Base-by-base conservation (phyloP, 2,888 invertebrate species). In the Drosophila acutilabella region DNA sequence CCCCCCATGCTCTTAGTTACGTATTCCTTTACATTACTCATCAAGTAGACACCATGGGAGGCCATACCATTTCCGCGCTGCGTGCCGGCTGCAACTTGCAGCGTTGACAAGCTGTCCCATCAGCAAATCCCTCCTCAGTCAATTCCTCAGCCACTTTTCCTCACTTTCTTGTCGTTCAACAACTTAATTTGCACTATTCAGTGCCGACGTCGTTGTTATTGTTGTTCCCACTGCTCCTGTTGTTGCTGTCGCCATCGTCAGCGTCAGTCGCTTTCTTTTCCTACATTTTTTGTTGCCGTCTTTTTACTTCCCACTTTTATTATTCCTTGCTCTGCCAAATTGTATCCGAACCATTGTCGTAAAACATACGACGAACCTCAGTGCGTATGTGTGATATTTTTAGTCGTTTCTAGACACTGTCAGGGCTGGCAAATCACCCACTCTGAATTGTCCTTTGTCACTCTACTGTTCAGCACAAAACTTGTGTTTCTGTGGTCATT, bases 151-250 rank as follows among this genome's bases (percentile, higher is more conserved):
- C 33, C 11, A 30, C 57, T 58, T 50, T 36, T 11, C 53, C n/a
- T 14, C 36, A 23, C 42, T 30, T 52, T n/a, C 65, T 11, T 6
- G 45, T 42, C 42, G 30, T 48, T 71, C 74, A 72, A 83, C 84
- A 86, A 86, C 87, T 80, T 83, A 83, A 83, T 83, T 83, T 86
- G 80, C 87, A 79, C 87, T 86, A 83, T 77, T 83, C 83, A 86
- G 83, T 71, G 67, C 62, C 71, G 61, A 45, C 59, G 58, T 68
- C 53, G 47, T 11, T 45, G 50, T 51, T 36, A 54, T 60, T 23
- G 26, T 48, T 40, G 38, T 20, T 42, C 40, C 14, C 47, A 8
- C 50, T 52, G 58, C 44, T 26, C 16, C 14, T 45, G 47, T 16
- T 44, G 23, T 45, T 7, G 13, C 26, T 47, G 45, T 45, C 33